These are phyloP conservation scores for Lophotis ruficrista DNA, from an alignment of 2,113 vertebrate genomes.

Conservation along the genomic window DNA sequence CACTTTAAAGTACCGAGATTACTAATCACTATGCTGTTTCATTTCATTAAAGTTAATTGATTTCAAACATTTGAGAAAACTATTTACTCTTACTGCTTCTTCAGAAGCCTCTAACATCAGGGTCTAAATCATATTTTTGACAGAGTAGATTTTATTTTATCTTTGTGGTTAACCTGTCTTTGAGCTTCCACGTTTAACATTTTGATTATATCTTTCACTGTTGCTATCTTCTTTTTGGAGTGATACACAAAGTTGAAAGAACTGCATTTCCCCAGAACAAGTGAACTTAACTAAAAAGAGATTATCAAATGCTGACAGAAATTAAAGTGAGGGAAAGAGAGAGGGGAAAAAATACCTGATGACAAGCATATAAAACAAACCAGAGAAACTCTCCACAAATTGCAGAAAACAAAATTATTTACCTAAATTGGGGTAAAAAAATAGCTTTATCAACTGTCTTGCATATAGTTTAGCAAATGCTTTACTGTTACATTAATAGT, in stretches of 20 bases:
- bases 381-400: not conserved
- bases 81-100: not conserved
- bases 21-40: conserved; percentile 50
- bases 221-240: not conserved
- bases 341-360: not conserved
- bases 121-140: conserved; percentile 30
- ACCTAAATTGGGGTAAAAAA: not conserved
- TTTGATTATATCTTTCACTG: not conserved
- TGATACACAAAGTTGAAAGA: not conserved
- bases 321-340: not conserved
- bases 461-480: not conserved
- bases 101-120: conserved; percentile 8
- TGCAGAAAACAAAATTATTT: not conserved
- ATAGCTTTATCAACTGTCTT: not conserved
- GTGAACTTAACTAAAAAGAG: not conserved
- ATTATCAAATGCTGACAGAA: not conserved
- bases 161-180: conserved; percentile 4
- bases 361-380: not conserved
- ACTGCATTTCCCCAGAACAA: not conserved
- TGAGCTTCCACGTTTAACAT: conserved; percentile 20
- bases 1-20: conserved; percentile 37
- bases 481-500: not conserved
- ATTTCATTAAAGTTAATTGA: conserved; percentile 65
- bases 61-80: conserved; percentile 53
- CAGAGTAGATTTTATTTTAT: conserved; percentile 21